Conservation (phyloP, 2,888 invertebrate genomes). For the Megastigmus dorsalis region DNA sequence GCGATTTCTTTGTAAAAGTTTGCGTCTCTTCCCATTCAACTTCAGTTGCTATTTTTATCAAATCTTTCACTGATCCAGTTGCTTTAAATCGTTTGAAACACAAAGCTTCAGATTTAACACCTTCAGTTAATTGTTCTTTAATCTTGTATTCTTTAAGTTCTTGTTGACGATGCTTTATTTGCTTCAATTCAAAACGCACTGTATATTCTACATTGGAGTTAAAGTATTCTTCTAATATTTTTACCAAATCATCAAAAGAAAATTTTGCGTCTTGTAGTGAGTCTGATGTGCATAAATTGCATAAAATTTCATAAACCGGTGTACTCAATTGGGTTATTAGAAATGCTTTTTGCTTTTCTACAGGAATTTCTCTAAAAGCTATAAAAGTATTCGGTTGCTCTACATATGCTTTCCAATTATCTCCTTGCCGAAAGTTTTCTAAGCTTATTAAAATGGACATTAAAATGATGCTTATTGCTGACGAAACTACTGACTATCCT, state of each 20-base stretch:
- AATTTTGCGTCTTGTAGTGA: slow-evolving; percentile 11
- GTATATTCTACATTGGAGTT: background rate
- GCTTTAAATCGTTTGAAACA: slow-evolving; percentile 25
- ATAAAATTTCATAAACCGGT: slow-evolving; percentile 27
- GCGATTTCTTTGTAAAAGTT: background rate
- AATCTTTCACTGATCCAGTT: slow-evolving; percentile 2
- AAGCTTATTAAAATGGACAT: no score
- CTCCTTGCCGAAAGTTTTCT: slow-evolving; percentile 14
- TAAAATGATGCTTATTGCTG: no score
- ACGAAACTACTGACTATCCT: no score
- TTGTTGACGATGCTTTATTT: background rate
- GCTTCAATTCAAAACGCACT: slow-evolving; percentile 12
- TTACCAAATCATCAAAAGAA: slow-evolving; percentile 7
- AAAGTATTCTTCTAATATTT: slow-evolving; percentile 1
- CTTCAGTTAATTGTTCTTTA: slow-evolving; percentile 8
- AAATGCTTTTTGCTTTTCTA: slow-evolving; percentile 19
- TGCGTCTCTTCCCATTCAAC: slow-evolving; percentile 7
- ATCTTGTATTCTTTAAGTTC: slow-evolving; percentile 17
- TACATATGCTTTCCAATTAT: slow-evolving; percentile 26
- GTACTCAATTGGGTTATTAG: slow-evolving; percentile 25
- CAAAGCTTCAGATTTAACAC: slow-evolving; percentile 18
- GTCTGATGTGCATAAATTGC: slow-evolving; percentile 9
- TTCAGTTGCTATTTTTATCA: slow-evolving; percentile 19
- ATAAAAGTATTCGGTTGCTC: slow-evolving; percentile 18
- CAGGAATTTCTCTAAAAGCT: background rate